These are phyloP conservation scores for Anorthoa munda DNA, from an alignment of 2,888 invertebrate species.

Conservation along the genomic window DNA sequence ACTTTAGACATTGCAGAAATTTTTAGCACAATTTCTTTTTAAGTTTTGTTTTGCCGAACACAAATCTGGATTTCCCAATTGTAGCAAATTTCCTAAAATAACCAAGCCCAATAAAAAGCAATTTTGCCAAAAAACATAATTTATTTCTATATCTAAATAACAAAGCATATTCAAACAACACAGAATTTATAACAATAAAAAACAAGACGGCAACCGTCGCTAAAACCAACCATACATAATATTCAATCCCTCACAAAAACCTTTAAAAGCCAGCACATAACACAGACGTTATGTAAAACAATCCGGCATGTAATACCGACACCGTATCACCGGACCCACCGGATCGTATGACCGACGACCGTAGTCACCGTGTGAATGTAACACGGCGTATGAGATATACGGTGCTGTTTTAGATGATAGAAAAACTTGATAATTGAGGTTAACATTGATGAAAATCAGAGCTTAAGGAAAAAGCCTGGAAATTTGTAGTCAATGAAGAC, in stretches of 20 bases:
- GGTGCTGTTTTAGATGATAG: neutral
- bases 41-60: too few relatives aligned
- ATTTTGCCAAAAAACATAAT: too few relatives aligned
- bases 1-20: too few relatives aligned
- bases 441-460: neutral
- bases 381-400: conserved; percentile 16
- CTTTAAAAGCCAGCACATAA: conserved; percentile 36
- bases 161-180: neutral
- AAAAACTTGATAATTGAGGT: neutral
- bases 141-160: too few relatives aligned
- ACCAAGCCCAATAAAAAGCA: too few relatives aligned
- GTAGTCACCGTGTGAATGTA: conserved; percentile 78
- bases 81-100: too few relatives aligned
- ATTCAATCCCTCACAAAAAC: conserved; percentile 1
- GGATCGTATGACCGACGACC: conserved; percentile 77
- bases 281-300: conserved; percentile 78
- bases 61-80: too few relatives aligned
- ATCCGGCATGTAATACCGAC: conserved; percentile 86
- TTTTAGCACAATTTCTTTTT: too few relatives aligned
- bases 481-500: neutral
- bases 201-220: neutral
- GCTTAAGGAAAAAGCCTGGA: neutral
- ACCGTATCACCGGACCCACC: conserved; percentile 79
- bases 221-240: neutral
- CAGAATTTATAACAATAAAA: neutral